Evolutionary conservation across 2,797 vertebrate genomes (phyloP).

Genomic region (Phrynocephalus vlangalii): DNA sequence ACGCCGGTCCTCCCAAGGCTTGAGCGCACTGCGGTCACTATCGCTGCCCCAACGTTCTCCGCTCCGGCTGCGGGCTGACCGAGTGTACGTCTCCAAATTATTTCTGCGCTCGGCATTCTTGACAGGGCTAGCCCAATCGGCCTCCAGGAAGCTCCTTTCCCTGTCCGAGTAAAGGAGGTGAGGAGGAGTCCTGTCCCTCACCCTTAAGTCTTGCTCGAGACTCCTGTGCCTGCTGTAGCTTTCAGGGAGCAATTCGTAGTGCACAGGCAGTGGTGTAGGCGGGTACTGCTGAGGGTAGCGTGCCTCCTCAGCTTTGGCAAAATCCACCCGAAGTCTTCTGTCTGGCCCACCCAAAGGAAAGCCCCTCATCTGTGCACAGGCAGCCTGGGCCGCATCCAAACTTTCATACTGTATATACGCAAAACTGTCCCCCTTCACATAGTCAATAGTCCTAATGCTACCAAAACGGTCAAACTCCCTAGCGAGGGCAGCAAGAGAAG

Average conservation of each 20-base stretch:
- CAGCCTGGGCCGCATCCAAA: conserved; percentile 93
- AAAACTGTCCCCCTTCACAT: conserved; percentile 95
- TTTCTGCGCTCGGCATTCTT: conserved; percentile 86
- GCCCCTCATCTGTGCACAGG: conserved; percentile 96
- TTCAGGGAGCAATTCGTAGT: conserved; percentile 89
- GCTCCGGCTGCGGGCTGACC: conserved; percentile 88
- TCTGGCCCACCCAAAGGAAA: conserved; percentile 92
- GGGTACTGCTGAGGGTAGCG: conserved; percentile 91
- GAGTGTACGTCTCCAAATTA: conserved; percentile 85
- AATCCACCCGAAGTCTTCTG: conserved; percentile 93
- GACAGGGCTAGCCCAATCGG: conserved; percentile 87
- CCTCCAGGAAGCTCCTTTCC: conserved; percentile 86
- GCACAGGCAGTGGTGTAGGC: conserved; percentile 81
- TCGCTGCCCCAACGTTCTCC: conserved; percentile 91
- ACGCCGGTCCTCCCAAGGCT: conserved; percentile 84
- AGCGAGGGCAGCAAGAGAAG: conserved; percentile 90
- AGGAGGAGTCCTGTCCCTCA: conserved; percentile 86
- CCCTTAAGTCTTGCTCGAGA: conserved; percentile 89
- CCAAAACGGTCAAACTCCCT: conserved; percentile 97
- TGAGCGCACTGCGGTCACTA: conserved; percentile 77
- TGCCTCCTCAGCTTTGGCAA: conserved; percentile 94
- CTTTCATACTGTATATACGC: conserved; percentile 98
- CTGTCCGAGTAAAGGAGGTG: conserved; percentile 87
- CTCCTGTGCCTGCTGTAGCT: conserved; percentile 88
- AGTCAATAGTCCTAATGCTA: conserved; percentile 96